A percentile compares a stretch with the other conserved stretches of the same genome.
Conservation (phyloP, 2,113 vertebrate genomes). For the human (Homo sapiens) region GRCh38 chr12:45651001-45651500, state of each 20-base stretch:
- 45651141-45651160: conserved; percentile 35
- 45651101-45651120: conserved; percentile 16
- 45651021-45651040: conserved; percentile 19
- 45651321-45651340: background rate
- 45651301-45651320: background rate
- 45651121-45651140: conserved; percentile 6
- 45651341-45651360: background rate
- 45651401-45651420: background rate
- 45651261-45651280: background rate
- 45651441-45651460: background rate
- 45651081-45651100: background rate
- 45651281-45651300: background rate
- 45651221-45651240: background rate
- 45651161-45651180: conserved; percentile 31
- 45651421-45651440: background rate
- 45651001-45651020: conserved; percentile 30
- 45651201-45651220: background rate
- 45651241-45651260: background rate
- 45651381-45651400: background rate
- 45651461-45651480: background rate
- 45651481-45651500: background rate
- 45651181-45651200: conserved; percentile 39
- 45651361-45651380: background rate
- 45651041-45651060: conserved; percentile 46
- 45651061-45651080: conserved; percentile 21